These are phyloP conservation scores for Sebastes kiyomatsui DNA, from an alignment of 2,797 vertebrate genomes.

Conservation along the genomic window DNA sequence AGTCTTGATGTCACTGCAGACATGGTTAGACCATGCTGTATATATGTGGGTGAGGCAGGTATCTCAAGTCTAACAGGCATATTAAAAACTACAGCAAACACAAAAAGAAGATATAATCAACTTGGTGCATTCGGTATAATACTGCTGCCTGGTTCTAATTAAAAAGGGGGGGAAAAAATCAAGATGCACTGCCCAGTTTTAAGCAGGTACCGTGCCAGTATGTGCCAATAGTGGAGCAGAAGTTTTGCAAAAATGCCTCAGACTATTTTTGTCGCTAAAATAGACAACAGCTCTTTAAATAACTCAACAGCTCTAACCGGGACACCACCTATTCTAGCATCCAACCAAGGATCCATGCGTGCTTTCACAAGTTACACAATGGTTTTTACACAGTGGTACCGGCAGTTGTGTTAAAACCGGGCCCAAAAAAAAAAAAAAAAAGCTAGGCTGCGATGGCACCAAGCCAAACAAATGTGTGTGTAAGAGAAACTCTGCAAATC, in stretches of 20 bases:
- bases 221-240: background rate
- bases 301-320: constrained; percentile 3
- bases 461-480: constrained; percentile 16
- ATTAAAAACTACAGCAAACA: background rate
- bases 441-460: background rate
- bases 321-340: constrained; percentile 6
- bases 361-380: constrained; percentile 8
- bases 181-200: background rate
- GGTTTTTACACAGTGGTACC: constrained; percentile 23
- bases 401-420: constrained; percentile 5
- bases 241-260: background rate
- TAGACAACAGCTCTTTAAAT: constrained; percentile 7
- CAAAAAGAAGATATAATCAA: background rate
- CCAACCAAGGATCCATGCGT: background rate
- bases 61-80: background rate
- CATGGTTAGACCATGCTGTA: background rate
- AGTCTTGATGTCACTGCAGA: constrained; percentile 16
- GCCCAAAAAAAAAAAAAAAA: background rate
- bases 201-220: background rate
- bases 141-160: background rate
- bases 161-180: background rate
- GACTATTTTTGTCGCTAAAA: background rate
- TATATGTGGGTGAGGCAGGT: background rate
- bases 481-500: constrained; percentile 1
- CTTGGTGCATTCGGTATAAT: background rate